A percentile compares a stretch with the other conserved stretches of the same genome.
These are phyloP conservation scores for Aspidapion aeneum DNA, from an alignment of 2,888 invertebrate genomes.

Conservation along the genomic window DNA sequence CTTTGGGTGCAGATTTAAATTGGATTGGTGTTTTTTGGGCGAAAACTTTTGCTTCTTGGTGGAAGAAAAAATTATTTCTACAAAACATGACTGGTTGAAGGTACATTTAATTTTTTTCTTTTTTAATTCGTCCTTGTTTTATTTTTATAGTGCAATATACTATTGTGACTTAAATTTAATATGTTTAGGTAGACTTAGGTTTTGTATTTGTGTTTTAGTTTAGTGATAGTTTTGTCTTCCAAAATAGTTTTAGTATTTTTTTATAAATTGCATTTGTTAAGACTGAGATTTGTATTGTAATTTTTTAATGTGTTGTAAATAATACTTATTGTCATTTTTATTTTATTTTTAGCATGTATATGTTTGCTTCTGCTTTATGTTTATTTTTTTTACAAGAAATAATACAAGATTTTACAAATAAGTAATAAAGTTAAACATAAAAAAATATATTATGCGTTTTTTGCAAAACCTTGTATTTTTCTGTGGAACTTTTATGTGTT, in stretches of 20 bases:
- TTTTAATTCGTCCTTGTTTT: no score
- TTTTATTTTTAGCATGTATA: no score
- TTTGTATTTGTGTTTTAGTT: constrained; percentile 13
- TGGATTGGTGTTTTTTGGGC: not conserved
- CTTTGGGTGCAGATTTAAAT: no score
- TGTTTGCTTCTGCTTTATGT: no score
- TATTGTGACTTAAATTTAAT: not conserved
- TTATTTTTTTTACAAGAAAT: no score
- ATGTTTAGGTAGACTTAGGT: not conserved
- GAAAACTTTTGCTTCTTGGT: not conserved
- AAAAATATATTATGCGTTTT: not conserved
- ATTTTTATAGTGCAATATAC: not conserved
- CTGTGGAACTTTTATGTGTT: not conserved
- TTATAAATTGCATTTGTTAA: not conserved
- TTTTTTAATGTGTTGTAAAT: not conserved
- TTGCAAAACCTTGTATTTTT: not conserved
- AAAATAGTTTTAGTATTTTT: not conserved
- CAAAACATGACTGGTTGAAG: not conserved
- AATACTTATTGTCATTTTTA: no score
- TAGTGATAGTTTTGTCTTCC: constrained; percentile 10
- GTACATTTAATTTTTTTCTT: not conserved
- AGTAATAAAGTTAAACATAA: not conserved
- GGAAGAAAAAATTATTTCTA: not conserved
- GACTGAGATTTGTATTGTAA: not conserved
- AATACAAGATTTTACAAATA: not conserved